Percentiles rank a stretch among this genome's conserved stretches.
These are phyloP conservation scores for Stegostoma tigrinum DNA, from an alignment of 2,113 vertebrate genomes.

Conservation along the genomic window DNA sequence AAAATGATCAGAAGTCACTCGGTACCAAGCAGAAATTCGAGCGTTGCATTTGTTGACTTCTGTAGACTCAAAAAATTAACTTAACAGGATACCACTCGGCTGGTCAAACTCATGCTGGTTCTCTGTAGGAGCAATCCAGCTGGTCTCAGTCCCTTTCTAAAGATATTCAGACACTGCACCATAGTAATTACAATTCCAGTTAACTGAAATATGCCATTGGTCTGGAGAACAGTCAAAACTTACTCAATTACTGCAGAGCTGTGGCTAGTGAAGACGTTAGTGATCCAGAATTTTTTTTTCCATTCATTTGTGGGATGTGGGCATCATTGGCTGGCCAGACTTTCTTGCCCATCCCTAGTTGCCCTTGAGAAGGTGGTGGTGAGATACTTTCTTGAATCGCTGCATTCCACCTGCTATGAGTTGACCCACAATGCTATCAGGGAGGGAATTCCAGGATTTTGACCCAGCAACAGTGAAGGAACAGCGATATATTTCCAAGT, in stretches of 20 bases:
- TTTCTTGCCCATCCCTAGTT: too few species aligned
- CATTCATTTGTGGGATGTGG: too few species aligned
- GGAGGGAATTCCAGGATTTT: too few species aligned
- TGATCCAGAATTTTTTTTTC: too few species aligned
- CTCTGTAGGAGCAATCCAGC: background rate
- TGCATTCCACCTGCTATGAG: too few species aligned
- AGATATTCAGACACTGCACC: background rate
- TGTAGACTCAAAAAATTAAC: background rate
- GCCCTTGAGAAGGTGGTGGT: too few species aligned
- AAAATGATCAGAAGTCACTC: background rate
- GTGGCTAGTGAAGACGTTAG: background rate
- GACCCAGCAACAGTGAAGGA: too few species aligned
- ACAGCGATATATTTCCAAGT: too few species aligned
- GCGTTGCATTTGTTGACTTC: background rate
- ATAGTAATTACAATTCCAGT: background rate
- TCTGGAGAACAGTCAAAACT: background rate
- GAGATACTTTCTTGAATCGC: too few species aligned
- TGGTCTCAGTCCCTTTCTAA: background rate
- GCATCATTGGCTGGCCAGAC: too few species aligned
- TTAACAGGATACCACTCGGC: background rate
- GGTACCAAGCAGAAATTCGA: too few species aligned
- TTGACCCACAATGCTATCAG: too few species aligned
- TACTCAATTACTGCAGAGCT: background rate
- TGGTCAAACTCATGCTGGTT: background rate
- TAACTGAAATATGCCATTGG: background rate